Conservation (phyloP, 2,888 invertebrate genomes). For the Erebia epiphron region DNA sequence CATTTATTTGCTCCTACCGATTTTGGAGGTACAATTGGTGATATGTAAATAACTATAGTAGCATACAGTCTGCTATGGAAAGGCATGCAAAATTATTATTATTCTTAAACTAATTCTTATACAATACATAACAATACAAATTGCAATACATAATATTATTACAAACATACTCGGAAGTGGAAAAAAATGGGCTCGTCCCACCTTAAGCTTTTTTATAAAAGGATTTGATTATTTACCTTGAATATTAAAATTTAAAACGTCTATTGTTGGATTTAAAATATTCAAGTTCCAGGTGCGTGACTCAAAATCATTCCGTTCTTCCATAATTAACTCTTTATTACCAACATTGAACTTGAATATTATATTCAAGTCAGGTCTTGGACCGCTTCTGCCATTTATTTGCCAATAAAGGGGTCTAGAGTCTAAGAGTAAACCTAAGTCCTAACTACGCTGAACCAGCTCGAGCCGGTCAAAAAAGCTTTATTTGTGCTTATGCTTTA, state of each 20-base stretch:
- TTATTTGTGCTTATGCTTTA: too few species aligned
- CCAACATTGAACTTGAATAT: conserved; percentile 14
- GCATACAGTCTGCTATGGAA: too few species aligned
- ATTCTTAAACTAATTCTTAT: too few species aligned
- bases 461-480: too few species aligned
- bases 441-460: too few species aligned
- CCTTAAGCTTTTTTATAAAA: neutral
- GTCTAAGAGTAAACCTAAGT: too few species aligned
- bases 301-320: neutral
- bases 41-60: too few species aligned
- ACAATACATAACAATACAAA: neutral
- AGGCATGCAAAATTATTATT: too few species aligned
- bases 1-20: too few species aligned
- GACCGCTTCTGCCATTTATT: neutral
- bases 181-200: neutral
- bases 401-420: neutral
- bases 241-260: neutral
- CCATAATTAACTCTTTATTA: neutral
- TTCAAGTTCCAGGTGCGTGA: conserved; percentile 5
- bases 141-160: neutral
- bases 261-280: conserved; percentile 10
- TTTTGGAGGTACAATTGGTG: too few species aligned
- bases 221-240: neutral
- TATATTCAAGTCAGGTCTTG: neutral
- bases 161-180: neutral